These are phyloP conservation scores for Epinephelus coioides DNA, from an alignment of 2,797 vertebrate species.

Conservation along the genomic window DNA sequence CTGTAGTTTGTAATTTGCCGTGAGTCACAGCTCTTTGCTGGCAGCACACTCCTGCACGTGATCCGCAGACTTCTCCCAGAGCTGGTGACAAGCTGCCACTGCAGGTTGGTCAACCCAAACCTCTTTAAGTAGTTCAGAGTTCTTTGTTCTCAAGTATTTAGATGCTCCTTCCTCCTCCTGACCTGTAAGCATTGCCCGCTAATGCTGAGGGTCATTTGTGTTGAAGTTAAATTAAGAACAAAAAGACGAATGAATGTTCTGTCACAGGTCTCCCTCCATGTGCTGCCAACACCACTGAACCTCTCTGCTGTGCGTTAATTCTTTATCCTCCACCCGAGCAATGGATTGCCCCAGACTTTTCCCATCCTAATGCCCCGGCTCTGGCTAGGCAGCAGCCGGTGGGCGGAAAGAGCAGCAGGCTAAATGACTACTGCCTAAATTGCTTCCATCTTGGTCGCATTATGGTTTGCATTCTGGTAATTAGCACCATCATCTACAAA, in stretches of 20 bases:
- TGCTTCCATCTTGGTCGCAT: conserved; percentile 93
- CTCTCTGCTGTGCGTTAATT: conserved; percentile 40
- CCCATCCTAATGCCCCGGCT: conserved; percentile 71
- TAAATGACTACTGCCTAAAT: conserved; percentile 92
- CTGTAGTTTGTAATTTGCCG: conserved; percentile 57
- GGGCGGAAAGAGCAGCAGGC: conserved; percentile 90
- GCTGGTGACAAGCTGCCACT: not conserved
- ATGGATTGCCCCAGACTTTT: conserved; percentile 74
- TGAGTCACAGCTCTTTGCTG: conserved; percentile 54
- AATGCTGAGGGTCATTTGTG: conserved; percentile 2
- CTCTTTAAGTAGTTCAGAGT: conserved; percentile 18
- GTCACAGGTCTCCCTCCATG: conserved; percentile 41
- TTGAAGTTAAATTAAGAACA: conserved; percentile 6
- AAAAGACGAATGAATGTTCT: conserved; percentile 49
- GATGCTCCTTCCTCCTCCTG: conserved; percentile 31
- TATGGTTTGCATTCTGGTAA: conserved; percentile 92
- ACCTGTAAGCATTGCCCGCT: conserved; percentile 2
- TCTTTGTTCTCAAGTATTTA: conserved; percentile 26
- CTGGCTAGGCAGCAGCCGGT: conserved; percentile 83
- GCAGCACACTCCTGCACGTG: conserved; percentile 46
- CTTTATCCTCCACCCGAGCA: conserved; percentile 63
- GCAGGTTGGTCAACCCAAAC: conserved; percentile 14
- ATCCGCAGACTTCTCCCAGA: conserved; percentile 20
- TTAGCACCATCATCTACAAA: conserved; percentile 93
- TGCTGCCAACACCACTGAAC: conserved; percentile 44